Evolutionary conservation across 2,113 vertebrate species (phyloP), one percentile per base, ranked within the genome.

Genomic region (Elachura formosa): DNA sequence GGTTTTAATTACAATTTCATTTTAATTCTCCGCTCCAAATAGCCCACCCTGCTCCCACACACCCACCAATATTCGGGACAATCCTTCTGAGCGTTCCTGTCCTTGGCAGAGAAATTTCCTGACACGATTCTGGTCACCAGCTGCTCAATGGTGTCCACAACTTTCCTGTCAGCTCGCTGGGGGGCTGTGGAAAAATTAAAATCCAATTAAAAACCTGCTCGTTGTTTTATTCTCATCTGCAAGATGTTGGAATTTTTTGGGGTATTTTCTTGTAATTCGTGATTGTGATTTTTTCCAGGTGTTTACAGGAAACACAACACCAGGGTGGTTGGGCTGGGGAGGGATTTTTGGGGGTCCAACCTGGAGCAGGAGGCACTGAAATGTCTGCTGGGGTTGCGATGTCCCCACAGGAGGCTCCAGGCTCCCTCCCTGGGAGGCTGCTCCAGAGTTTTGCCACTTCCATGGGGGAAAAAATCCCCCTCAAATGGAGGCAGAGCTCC

Each of bases 11-110:
- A 18, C 52, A 49, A 1, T n/a, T n/a, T n/a, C n/a, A n/a, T n/a
- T n/a, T n/a, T n/a, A n/a, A n/a, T n/a, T n/a, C n/a, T n/a, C 16
- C 7, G 36, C 29, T 33, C 59, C 63, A 51, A 22, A 7, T 11
- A 46, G n/a, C n/a, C n/a, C n/a, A n/a, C n/a, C n/a, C n/a, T n/a
- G n/a, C n/a, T 51, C 55, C 31, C 69, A 56, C 73, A 92, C 72
- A 96, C 97, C 91, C 97, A 98, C 98, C 98, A 98, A 25, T 98
- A 98, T 23, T 96, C 93, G 38, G 98, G 97, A 26, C 96, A 96
- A 69, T 76, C 93, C 92, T 95, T 94, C 9, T 97, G 95, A n/a
- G 93, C 80, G 0, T 56, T 76, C 61, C 97, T 95, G 76, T 97
- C 98, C 63, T 94, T 97, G 87, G 95, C 96, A 68, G 97, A 96